Evolutionary conservation across 1,140 invertebrate genomes (phyloP).

Genomic region (Drosophila tani): DNA sequence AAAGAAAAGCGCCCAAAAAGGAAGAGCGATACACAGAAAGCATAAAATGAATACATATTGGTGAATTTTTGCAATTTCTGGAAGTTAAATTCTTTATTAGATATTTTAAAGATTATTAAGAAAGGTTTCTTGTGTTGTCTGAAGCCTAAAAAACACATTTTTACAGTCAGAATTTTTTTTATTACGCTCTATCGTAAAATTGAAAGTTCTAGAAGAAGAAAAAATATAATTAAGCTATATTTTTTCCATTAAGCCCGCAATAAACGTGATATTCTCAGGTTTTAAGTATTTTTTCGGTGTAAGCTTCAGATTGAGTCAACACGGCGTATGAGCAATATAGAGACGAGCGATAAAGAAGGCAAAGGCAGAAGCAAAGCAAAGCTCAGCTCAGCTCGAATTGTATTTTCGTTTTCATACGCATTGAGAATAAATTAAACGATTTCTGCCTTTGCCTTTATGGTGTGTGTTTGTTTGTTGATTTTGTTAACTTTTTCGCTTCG

Average conservation of each 20-base stretch:
- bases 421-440: slow-evolving; percentile 73
- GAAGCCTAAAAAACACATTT: neutral
- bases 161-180: neutral
- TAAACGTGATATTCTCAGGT: slow-evolving; percentile 5
- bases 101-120: too few species aligned
- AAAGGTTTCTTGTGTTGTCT: neutral
- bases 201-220: neutral
- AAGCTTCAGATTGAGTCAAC: slow-evolving; percentile 35
- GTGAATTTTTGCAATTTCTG: neutral
- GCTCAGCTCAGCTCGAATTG: slow-evolving; percentile 22
- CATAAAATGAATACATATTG: neutral
- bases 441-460: slow-evolving; percentile 38
- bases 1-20: neutral
- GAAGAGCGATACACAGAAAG: neutral
- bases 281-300: slow-evolving; percentile 12
- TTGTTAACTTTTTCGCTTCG: slow-evolving; percentile 47
- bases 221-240: neutral
- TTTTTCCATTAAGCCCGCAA: neutral
- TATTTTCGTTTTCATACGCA: slow-evolving; percentile 65
- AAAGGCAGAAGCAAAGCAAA: neutral
- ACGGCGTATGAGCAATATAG: slow-evolving; percentile 61
- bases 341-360: slow-evolving; percentile 21
- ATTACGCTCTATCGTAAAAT: neutral
- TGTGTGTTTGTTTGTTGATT: slow-evolving; percentile 52
- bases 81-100: neutral